These are phyloP conservation scores for Lepidurus couesii DNA, from an alignment of 1,140 invertebrate species.

Conservation along the genomic window DNA sequence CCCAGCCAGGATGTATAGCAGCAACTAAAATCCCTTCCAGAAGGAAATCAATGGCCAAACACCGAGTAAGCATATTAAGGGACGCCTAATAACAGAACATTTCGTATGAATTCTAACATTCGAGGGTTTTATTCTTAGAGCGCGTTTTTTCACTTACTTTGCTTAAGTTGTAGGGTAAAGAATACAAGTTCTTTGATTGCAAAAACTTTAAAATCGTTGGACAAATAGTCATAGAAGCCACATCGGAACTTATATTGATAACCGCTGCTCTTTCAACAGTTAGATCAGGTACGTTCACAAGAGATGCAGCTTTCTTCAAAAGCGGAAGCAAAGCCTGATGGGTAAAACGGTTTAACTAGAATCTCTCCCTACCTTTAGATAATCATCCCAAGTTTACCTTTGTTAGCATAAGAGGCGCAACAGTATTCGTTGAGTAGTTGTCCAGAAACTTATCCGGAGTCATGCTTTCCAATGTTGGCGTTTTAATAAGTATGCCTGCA, in stretches of 20 bases:
- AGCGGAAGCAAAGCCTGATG: neutral
- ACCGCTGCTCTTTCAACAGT: neutral
- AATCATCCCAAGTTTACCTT: neutral
- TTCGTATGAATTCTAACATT: neutral
- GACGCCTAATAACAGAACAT: neutral
- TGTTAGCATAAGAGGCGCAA: neutral
- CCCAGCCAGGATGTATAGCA: neutral
- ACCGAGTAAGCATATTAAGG: neutral
- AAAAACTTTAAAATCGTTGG: neutral
- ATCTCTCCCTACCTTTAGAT: neutral
- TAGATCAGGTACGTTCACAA: neutral
- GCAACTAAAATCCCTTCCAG: neutral
- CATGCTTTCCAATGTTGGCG: neutral
- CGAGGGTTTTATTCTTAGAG: neutral
- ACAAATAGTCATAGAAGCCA: neutral
- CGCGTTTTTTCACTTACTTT: neutral
- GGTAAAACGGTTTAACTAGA: neutral
- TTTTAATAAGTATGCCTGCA: neutral
- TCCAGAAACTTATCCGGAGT: neutral
- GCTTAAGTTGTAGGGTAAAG: constrained; percentile 10
- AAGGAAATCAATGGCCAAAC: neutral
- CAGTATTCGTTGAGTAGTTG: neutral
- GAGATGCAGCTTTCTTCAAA: neutral
- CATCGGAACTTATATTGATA: neutral
- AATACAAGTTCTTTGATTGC: neutral